Conservation (phyloP, 1,140 invertebrate genomes). For the Hydropsyche tenuis region DNA sequence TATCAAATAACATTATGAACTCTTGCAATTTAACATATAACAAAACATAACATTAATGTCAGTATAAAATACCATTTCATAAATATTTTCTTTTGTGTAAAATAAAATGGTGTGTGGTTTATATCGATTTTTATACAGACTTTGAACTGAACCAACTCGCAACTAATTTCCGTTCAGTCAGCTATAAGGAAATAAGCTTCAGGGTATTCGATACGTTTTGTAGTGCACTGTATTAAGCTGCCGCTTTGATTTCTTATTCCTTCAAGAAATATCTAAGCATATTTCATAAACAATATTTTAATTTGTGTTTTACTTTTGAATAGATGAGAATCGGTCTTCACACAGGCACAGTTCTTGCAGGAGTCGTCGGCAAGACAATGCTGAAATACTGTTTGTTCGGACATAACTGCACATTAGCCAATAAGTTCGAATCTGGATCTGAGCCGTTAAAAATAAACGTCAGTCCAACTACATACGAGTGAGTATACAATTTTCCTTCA, state of each 20-base stretch:
- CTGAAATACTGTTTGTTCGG: slow-evolving; percentile 90
- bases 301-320: not conserved
- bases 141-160: too few relatives aligned
- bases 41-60: too few relatives aligned
- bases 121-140: too few relatives aligned
- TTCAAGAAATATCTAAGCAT: not conserved
- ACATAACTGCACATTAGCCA: slow-evolving; percentile 91
- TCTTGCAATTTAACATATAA: too few relatives aligned
- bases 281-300: not conserved
- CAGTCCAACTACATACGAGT: slow-evolving; percentile 91
- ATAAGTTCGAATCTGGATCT: slow-evolving; percentile 93
- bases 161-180: too few relatives aligned
- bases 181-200: too few relatives aligned
- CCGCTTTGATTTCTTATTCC: not conserved
- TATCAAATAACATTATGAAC: too few relatives aligned
- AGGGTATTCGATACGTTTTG: too few relatives aligned
- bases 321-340: slow-evolving; percentile 96
- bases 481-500: slow-evolving; percentile 59
- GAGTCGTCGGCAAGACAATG: slow-evolving; percentile 91
- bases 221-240: not conserved
- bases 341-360: slow-evolving; percentile 86
- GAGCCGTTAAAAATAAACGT: slow-evolving; percentile 90
- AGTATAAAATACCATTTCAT: too few relatives aligned
- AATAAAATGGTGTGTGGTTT: too few relatives aligned
- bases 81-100: too few relatives aligned